phyloP scores from a whole-genome alignment of 1,140 invertebrate species.

The Fopius arisanus region DNA sequence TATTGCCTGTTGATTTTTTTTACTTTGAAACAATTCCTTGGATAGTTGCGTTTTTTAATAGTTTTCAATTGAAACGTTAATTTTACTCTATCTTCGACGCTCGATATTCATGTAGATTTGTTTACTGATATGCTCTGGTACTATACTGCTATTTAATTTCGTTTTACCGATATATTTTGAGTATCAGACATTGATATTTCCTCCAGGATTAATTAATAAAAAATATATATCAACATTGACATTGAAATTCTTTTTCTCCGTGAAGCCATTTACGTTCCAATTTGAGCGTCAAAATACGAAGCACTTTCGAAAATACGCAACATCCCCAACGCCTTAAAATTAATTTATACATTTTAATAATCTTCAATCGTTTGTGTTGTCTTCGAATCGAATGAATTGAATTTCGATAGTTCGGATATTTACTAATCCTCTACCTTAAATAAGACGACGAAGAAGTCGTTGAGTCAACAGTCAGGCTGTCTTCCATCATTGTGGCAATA shows the following conservation, averaged over 20 bases:
- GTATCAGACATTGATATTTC: constrained; percentile 1
- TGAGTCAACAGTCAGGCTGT: constrained; percentile 35
- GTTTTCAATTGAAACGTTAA: not conserved
- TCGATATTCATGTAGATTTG: not conserved
- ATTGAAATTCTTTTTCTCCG: not conserved
- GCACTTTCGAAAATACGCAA: not conserved
- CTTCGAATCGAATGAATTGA: not conserved
- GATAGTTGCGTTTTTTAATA: constrained; percentile 20
- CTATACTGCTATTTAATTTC: not conserved
- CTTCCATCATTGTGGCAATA: constrained; percentile 51
- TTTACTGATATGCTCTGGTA: not conserved
- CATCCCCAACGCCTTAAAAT: not conserved
- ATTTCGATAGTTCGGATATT: not conserved
- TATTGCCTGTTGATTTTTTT: constrained; percentile 41
- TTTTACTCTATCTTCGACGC: not conserved
- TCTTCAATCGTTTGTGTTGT: not conserved
- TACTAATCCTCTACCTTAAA: not conserved
- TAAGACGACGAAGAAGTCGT: not conserved
- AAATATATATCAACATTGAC: constrained; percentile 11
- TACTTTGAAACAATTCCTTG: constrained; percentile 25
- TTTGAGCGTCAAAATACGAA: constrained; percentile 16
- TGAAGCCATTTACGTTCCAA: not conserved
- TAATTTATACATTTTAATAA: not conserved
- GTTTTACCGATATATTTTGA: not conserved
- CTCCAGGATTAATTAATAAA: not conserved